Evolutionary conservation across 1,140 invertebrate genomes (phyloP).

Genomic region (Pseudomyrmex sp.): DNA sequence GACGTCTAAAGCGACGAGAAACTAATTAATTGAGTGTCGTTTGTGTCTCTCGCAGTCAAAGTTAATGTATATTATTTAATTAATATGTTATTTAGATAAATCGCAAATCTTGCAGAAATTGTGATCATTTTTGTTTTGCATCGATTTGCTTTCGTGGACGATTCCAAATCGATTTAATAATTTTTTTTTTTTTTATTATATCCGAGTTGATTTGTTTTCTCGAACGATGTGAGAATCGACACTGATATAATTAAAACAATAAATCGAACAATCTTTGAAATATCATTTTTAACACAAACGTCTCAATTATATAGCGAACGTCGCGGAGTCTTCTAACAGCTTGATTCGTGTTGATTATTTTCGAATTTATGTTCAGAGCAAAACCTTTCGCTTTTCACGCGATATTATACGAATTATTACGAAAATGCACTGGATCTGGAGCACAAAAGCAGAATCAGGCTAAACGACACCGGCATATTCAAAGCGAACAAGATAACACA

Average conservation of each 20-base stretch:
- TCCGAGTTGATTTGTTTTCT: no score
- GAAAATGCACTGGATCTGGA: slow-evolving; percentile 29
- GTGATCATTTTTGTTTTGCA: background rate
- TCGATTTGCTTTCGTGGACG: background rate
- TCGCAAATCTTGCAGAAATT: background rate
- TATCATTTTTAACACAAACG: slow-evolving; percentile 5
- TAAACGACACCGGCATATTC: slow-evolving; percentile 44
- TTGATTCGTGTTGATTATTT: slow-evolving; percentile 47
- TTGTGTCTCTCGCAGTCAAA: background rate
- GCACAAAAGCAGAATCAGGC: slow-evolving; percentile 56
- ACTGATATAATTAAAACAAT: no score
- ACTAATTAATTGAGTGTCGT: background rate
- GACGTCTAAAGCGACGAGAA: slow-evolving; percentile 2
- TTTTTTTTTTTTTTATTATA: no score
- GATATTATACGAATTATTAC: slow-evolving; percentile 38
- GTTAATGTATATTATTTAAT: no score
- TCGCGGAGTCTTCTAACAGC: slow-evolving; percentile 25
- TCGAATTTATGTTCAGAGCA: slow-evolving; percentile 39
- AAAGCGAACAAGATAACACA: slow-evolving; percentile 48
- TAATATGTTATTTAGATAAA: background rate
- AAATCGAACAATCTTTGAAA: background rate
- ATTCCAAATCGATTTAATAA: no score
- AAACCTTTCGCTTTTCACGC: slow-evolving; percentile 39
- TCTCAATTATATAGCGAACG: slow-evolving; percentile 23
- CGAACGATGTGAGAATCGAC: no score